Conservation (phyloP, 2,888 invertebrate genomes). For the Scaptomyza caliginosa region DNA sequence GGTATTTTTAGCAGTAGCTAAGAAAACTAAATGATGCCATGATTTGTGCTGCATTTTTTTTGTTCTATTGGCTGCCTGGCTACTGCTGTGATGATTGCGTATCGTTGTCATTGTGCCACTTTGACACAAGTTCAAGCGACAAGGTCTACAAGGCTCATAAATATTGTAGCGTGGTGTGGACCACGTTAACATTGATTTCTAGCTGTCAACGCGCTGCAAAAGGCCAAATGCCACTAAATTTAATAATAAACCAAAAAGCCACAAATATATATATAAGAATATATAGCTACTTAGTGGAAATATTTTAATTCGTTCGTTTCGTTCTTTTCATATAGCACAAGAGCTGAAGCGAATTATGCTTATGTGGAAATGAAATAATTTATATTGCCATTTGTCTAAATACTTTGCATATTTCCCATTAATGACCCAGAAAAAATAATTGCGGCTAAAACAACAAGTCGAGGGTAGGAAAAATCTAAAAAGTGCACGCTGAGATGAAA, state of each 20-base stretch:
- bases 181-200: constrained; percentile 69
- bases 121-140: constrained; percentile 75
- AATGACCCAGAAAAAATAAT: constrained; percentile 69
- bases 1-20: constrained; percentile 12
- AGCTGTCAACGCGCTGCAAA: constrained; percentile 73
- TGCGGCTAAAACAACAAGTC: constrained; percentile 37
- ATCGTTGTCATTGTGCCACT: constrained; percentile 69
- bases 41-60: constrained; percentile 4
- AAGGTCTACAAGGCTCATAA: constrained; percentile 61
- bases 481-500: constrained; percentile 54
- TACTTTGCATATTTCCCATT: constrained; percentile 66
- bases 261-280: constrained; percentile 18
- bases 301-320: constrained; percentile 24
- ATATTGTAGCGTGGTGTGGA: constrained; percentile 44
- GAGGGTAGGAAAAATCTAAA: not conserved
- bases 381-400: constrained; percentile 72
- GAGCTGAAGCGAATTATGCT: constrained; percentile 51
- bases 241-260: constrained; percentile 51
- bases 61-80: constrained; percentile 6
- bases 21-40: not conserved
- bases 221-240: constrained; percentile 69
- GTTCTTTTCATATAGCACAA: constrained; percentile 47
- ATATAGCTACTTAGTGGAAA: constrained; percentile 24
- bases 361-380: constrained; percentile 69
- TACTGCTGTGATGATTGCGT: constrained; percentile 26